Base-by-base conservation (phyloP, 2,797 vertebrate species). In the Sarcoramphus papa region DNA sequence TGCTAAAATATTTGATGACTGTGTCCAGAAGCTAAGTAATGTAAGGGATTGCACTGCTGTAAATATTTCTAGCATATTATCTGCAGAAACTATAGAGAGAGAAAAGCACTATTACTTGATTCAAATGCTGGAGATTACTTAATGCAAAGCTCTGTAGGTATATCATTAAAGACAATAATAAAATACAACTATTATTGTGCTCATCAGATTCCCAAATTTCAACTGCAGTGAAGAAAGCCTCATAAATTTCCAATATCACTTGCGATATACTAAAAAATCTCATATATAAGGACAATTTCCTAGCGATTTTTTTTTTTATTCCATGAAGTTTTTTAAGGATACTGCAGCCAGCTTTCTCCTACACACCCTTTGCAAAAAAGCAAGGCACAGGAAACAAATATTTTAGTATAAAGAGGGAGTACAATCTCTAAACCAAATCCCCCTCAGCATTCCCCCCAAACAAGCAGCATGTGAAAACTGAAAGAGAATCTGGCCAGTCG, bases 351-450 rank as follows among this genome's bases (percentile, higher is more conserved):
- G 64, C 16, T 72, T 67, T 86, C 78, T 77, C 87, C 62, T 78
- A 8, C 45, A 37, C 0, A 9, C 33, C 59, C 41, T 56, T 25
- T 92, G 41, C 47, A 93, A 87, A 27, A 77, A 24, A 76, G 56
- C 56, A 22, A 20, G 43, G 62, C 74, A 72, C 20, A 83, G 50
- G 84, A 95, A 97, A 89, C 28, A 81, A 76, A 93, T 86, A 95
- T 93, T 91, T 89, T 20, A 27, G 85, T 73, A 93, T 92, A 82
- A 95, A 91, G 75, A 81, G 17, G 74, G 65, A 92, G 68, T 35
- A 41, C 2, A 4, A 37, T 65, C 77, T 76, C 47, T 43, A 90
- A 92, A 76, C 10, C 56, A 11, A 92, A 63, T 78, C n/a, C 59
- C 74, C 25, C 12, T 33, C 3, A 1, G 70, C 70, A 37, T 70